Percentiles rank a stretch among this genome's conserved stretches.
phyloP scores from a whole-genome alignment of 2,888 invertebrate species.

The Kuschelorhynchus macadamiae region DNA sequence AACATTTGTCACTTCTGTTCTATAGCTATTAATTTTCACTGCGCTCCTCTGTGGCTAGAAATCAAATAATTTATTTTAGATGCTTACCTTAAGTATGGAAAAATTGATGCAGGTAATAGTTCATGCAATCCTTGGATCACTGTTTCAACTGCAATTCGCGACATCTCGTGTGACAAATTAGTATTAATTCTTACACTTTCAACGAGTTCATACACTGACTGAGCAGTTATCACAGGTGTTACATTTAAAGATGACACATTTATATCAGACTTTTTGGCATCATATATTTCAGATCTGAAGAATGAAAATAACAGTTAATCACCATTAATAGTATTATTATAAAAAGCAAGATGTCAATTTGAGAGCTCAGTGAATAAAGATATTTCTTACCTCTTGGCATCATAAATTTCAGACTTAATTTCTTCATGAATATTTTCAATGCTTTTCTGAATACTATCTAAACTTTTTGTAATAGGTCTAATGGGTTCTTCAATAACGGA shows the following conservation, averaged over 20 bases:
- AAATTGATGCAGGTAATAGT: conserved; percentile 73
- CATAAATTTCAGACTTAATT: conserved; percentile 58
- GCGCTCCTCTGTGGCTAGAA: too few species aligned
- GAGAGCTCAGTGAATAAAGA: too few species aligned
- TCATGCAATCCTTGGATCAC: conserved; percentile 74
- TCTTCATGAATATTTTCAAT: conserved; percentile 64
- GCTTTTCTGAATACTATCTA: conserved; percentile 61
- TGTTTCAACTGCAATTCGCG: conserved; percentile 86
- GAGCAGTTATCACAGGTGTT: conserved; percentile 70
- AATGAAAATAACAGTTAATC: too few species aligned
- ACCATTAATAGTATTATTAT: too few species aligned
- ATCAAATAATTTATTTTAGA: not conserved
- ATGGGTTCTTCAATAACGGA: conserved; percentile 59
- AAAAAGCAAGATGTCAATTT: too few species aligned
- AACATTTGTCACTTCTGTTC: too few species aligned
- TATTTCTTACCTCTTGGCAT: conserved; percentile 51
- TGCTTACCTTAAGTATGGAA: conserved; percentile 70
- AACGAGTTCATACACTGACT: conserved; percentile 81
- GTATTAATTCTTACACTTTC: conserved; percentile 87
- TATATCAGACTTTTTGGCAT: conserved; percentile 57
- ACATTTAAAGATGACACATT: conserved; percentile 53
- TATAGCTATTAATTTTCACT: too few species aligned
- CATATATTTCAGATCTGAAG: conserved; percentile 23
- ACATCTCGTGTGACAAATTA: conserved; percentile 88
- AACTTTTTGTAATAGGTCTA: conserved; percentile 60